Evolutionary conservation across 2,888 invertebrate genomes (phyloP), one percentile per base, ranked within the genome.

Genomic region (Pantelozetes paolii): DNA sequence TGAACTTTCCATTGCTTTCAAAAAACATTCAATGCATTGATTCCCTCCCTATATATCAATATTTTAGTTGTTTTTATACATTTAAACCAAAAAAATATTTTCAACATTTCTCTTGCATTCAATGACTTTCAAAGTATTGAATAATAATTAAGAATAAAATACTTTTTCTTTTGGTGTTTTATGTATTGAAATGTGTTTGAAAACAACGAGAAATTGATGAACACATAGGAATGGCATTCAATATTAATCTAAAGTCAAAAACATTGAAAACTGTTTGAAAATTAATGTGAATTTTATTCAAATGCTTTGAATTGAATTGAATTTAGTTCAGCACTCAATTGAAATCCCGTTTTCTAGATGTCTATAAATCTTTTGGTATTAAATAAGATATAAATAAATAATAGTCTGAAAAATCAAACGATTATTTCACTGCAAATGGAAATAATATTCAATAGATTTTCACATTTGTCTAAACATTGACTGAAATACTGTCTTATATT

Each of bases 201-300:
- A n/a, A n/a, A n/a, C n/a, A n/a, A n/a, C n/a, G n/a, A n/a, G n/a
- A n/a, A n/a, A n/a, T n/a, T n/a, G n/a, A n/a, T n/a, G n/a, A n/a
- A n/a, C n/a, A n/a, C n/a, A n/a, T n/a, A n/a, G n/a, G 28, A 57
- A 20, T 30, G 28, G 15, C 54, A 54, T 3, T 1, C 1, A 15
- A 30, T 28, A 57, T 28, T 28, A 28, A 57, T 13, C 28, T 9
- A 57, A 28, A 30, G 11, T 15, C 5, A 50, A 23, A 57, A 28
- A 57, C 1, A 13, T 30, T 11, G 1, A 57, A 57, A 30, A 11
- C 45, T 45, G 15, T 45, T 30, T 9, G 13, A 57, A 57, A 57
- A 57, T 57, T 57, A 57, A 57, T 57, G 57, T 30, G 30, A 57
- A 11, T 57, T 30, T 57, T 57, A 57, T 57, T 57, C 57, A 57